Base-by-base conservation (phyloP, 2,888 invertebrate species). In the Nemotelus pantherinus region DNA sequence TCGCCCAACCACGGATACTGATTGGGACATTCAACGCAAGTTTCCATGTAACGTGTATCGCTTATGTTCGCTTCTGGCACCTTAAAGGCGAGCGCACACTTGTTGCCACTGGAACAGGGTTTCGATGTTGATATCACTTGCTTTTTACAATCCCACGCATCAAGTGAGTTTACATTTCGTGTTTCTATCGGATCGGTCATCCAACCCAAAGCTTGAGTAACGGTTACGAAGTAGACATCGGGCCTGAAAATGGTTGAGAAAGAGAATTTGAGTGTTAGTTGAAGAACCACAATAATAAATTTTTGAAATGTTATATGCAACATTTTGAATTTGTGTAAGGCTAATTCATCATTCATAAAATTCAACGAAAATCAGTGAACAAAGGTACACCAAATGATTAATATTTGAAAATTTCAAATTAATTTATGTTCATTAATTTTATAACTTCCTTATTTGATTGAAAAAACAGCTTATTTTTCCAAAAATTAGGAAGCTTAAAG, bases 1-100 rank as follows among this genome's bases (percentile, higher is more conserved):
- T 96, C 95, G 45, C 95, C 95, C 80, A 96, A 86, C 96, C 96
- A 96, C 2, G 96, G 96, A 87, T 94, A 93, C 86, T 91, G 90
- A 80, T 93, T 93, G 25, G 96, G 96, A 84, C 96, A 96, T 79
- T 95, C 94, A 78, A 89, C 90, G 85, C 96, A 96, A 39, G 96
- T 95, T 84, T 95, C 94, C 91, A 96, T 91, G 84, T 96, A 96
- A 84, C 96, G 91, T 4, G 94, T 94, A 80, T 94, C 92, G 2
- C 94, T 93, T 84, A 94, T 89, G 86, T 95, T 95, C 41, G 90
- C 89, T 79, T 93, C 93, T 43, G 93, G 91, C 39, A 91, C 91
- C 84, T 93, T 95, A 87, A 95, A 95, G 79, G 92, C 89, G 53
- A 96, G 88, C 0, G 95, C 95, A 84, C 96, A 97, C 82, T 95